phyloP scores from a whole-genome alignment of 2,888 invertebrate genomes.

The Odontocolon sp. region DNA sequence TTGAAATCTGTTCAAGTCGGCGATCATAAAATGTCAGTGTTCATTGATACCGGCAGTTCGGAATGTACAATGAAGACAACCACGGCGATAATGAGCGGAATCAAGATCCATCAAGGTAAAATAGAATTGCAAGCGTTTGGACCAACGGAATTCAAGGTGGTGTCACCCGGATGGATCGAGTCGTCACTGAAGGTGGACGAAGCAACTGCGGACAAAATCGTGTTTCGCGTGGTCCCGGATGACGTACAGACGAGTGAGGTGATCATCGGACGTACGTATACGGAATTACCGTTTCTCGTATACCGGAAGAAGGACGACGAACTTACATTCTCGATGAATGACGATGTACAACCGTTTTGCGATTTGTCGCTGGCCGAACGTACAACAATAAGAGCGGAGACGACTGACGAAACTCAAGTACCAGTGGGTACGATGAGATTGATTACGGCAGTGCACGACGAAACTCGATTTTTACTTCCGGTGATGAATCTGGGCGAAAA shows the following conservation, averaged over 20 bases:
- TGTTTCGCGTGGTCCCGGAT: neutral
- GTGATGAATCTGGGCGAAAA: conserved; percentile 24
- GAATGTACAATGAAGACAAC: too few relatives aligned
- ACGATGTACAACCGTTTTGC: neutral
- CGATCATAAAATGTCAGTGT: too few relatives aligned
- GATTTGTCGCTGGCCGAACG: neutral
- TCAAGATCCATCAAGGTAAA: neutral
- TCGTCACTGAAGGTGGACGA: neutral
- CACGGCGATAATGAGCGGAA: neutral
- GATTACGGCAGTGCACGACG: neutral
- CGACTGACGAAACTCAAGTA: conserved; percentile 3
- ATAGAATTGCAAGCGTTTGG: neutral
- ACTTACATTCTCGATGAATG: neutral
- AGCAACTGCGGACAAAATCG: neutral
- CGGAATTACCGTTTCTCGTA: conserved; percentile 32
- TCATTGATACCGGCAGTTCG: too few relatives aligned
- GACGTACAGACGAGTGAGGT: neutral
- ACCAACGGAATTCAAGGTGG: conserved; percentile 1
- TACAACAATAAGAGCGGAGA: neutral
- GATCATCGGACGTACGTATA: conserved; percentile 31
- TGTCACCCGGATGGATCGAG: neutral
- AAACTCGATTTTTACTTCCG: conserved; percentile 10
- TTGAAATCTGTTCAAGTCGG: neutral
- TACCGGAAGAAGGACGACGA: conserved; percentile 20
- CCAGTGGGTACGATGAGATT: conserved; percentile 25